Evolutionary conservation across 2,888 invertebrate genomes (phyloP).

Genomic region (Itoplectis maculator): DNA sequence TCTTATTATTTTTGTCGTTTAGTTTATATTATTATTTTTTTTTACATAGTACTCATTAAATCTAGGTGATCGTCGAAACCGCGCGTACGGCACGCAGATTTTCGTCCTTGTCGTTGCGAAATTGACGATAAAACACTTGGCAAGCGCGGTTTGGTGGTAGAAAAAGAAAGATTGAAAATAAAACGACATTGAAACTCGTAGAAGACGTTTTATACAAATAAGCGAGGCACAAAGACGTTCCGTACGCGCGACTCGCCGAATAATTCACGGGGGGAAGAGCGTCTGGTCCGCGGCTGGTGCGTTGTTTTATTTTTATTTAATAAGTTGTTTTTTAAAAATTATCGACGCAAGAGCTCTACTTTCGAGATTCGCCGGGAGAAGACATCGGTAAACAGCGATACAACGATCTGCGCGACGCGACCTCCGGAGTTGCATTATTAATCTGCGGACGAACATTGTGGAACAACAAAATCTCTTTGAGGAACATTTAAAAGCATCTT

Average conservation of each 20-base stretch:
- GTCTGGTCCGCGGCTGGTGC: conserved; percentile 19
- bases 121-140: conserved; percentile 66
- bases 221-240: conserved; percentile 53
- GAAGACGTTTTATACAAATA: neutral
- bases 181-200: conserved; percentile 7
- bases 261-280: conserved; percentile 56
- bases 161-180: conserved; percentile 21
- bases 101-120: conserved; percentile 48
- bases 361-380: conserved; percentile 36
- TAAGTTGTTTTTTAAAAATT: no score
- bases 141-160: conserved; percentile 51
- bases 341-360: neutral
- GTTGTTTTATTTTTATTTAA: no score
- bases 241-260: conserved; percentile 63
- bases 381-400: conserved; percentile 5
- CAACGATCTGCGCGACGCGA: conserved; percentile 9
- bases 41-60: conserved; percentile 63
- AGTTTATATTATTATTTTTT: conserved; percentile 22
- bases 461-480: conserved; percentile 25
- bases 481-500: conserved; percentile 11
- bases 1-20: conserved; percentile 37
- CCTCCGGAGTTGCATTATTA: neutral
- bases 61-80: conserved; percentile 57
- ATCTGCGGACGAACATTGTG: conserved; percentile 3
- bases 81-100: conserved; percentile 33